phyloP scores from a whole-genome alignment of 1,140 invertebrate genomes.

The Lasaia peninsularis region DNA sequence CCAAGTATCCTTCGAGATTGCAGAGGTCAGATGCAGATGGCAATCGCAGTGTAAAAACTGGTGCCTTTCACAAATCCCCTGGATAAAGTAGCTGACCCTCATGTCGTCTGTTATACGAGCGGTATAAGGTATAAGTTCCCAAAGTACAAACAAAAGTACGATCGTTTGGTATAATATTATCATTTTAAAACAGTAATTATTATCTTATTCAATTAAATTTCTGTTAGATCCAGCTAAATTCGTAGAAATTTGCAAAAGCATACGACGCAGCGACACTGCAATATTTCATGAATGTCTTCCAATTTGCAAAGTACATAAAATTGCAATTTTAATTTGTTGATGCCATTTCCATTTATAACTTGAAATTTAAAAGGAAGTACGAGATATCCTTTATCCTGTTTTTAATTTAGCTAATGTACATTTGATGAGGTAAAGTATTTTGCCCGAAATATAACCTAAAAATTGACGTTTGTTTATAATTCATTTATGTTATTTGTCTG shows the following conservation, averaged over 20 bases:
- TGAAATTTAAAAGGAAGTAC: neutral
- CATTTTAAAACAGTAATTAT: no score
- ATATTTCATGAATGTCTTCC: neutral
- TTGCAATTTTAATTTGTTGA: neutral
- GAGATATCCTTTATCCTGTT: neutral
- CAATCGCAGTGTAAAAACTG: no score
- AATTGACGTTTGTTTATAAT: neutral
- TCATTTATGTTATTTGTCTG: slow-evolving; percentile 12
- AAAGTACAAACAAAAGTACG: no score
- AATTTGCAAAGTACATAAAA: neutral
- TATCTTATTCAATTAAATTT: no score
- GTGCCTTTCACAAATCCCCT: no score
- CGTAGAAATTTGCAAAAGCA: neutral
- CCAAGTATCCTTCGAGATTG: no score
- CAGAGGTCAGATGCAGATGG: no score
- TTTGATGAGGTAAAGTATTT: neutral
- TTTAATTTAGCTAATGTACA: neutral
- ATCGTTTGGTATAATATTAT: no score
- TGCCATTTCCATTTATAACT: slow-evolving; percentile 7
- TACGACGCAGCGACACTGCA: neutral
- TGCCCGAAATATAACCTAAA: neutral
- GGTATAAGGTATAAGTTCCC: no score
- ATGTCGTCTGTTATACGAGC: no score
- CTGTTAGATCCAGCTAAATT: no score
- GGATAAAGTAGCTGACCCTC: no score